phyloP scores from a whole-genome alignment of 2,888 invertebrate genomes.

The Athrips mouffetella region DNA sequence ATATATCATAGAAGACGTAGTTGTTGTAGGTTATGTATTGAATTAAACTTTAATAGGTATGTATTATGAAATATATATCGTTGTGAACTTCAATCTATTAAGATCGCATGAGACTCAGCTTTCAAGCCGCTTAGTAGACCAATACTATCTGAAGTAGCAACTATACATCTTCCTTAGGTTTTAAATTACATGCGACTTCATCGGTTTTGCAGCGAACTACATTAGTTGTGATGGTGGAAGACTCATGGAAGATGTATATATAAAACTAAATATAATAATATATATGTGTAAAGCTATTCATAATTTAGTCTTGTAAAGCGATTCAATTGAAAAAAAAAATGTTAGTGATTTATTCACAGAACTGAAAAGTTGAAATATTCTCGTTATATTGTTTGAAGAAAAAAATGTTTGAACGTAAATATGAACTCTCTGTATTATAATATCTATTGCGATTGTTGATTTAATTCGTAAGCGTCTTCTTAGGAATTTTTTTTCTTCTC shows the following conservation, averaged over 20 bases:
- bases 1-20: constrained; percentile 70
- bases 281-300: constrained; percentile 24
- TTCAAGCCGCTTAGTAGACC: constrained; percentile 56
- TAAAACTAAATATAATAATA: constrained; percentile 12
- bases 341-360: constrained; percentile 78
- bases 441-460: constrained; percentile 70
- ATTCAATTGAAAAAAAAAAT: constrained; percentile 55
- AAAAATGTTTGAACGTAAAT: constrained; percentile 56
- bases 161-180: constrained; percentile 21
- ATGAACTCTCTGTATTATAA: constrained; percentile 60
- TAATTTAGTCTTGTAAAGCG: constrained; percentile 42
- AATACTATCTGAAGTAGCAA: constrained; percentile 27
- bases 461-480: constrained; percentile 68
- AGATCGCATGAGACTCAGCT: constrained; percentile 53
- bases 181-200: constrained; percentile 2
- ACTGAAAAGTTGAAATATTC: constrained; percentile 75
- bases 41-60: constrained; percentile 36
- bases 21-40: constrained; percentile 60
- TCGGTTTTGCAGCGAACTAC: not conserved
- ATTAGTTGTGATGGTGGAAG: not conserved
- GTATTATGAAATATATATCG: constrained; percentile 41
- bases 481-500: constrained; percentile 33
- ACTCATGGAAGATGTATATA: constrained; percentile 5
- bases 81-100: constrained; percentile 51
- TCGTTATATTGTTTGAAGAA: constrained; percentile 72